A percentile compares a stretch with the other conserved stretches of the same genome.
Conservation (phyloP, 1,140 invertebrate genomes). For the Adoxophyes honmai region DNA sequence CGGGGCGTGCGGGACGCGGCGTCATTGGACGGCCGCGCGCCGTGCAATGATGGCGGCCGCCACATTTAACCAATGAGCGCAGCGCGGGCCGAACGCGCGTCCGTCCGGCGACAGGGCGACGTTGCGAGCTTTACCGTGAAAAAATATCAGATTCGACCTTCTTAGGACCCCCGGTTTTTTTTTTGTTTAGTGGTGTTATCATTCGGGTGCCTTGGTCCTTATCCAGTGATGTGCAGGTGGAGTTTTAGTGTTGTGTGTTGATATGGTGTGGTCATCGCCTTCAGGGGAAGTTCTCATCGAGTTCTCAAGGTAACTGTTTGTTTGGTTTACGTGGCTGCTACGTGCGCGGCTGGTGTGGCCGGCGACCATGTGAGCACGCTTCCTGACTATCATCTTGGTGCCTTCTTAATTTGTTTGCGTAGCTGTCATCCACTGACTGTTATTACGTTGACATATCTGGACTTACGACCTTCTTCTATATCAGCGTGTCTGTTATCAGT, state of each 20-base stretch:
- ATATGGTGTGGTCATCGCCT: constrained; percentile 71
- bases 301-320: constrained; percentile 62
- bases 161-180: constrained; percentile 72
- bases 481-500: too few relatives aligned
- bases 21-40: constrained; percentile 58
- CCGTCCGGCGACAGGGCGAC: constrained; percentile 63
- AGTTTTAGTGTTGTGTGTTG: constrained; percentile 50
- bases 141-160: constrained; percentile 75
- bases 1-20: constrained; percentile 69
- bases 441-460: too few relatives aligned
- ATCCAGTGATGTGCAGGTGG: constrained; percentile 56
- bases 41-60: constrained; percentile 65
- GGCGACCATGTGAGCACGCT: background rate
- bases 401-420: too few relatives aligned
- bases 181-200: constrained; percentile 74
- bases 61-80: constrained; percentile 69
- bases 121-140: constrained; percentile 69
- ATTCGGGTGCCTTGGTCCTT: constrained; percentile 66
- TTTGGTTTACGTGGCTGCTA: constrained; percentile 26
- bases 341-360: constrained; percentile 20
- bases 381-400: background rate
- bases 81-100: constrained; percentile 68
- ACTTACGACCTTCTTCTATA: too few relatives aligned
- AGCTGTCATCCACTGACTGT: too few relatives aligned
- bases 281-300: constrained; percentile 69